Conservation (phyloP, 2,888 invertebrate genomes). For the Phragmatobia fuliginosa region DNA sequence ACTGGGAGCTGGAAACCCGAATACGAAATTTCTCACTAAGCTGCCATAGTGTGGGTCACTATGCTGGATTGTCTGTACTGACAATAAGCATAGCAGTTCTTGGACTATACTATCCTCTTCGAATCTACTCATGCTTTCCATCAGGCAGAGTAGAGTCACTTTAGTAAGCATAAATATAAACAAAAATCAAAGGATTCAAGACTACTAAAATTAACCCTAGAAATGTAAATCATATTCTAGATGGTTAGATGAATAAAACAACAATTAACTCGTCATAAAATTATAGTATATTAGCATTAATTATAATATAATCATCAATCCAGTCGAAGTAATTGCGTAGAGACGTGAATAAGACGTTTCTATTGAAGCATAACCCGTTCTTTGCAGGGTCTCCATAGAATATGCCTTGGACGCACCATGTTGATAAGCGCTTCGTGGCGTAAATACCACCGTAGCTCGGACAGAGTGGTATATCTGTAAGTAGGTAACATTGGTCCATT, state of each 20-base stretch:
- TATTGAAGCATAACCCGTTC: conserved; percentile 65
- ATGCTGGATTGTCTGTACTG: too few species aligned
- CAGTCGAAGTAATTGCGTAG: conserved; percentile 55
- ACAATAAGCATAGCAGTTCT: too few species aligned
- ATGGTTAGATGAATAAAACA: background rate
- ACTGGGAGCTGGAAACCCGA: too few species aligned
- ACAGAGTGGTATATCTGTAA: conserved; percentile 71
- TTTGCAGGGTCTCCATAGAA: conserved; percentile 62
- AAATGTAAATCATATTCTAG: background rate
- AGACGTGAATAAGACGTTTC: conserved; percentile 65
- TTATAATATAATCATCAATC: conserved; percentile 46
- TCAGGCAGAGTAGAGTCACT: too few species aligned
- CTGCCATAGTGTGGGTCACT: too few species aligned
- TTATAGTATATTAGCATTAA: conserved; percentile 32
- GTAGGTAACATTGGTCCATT: background rate
- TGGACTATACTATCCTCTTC: too few species aligned
- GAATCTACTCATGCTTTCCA: too few species aligned
- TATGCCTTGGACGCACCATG: conserved; percentile 69
- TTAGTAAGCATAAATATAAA: too few species aligned
- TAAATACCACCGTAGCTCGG: conserved; percentile 77
- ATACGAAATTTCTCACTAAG: too few species aligned
- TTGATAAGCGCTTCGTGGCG: conserved; percentile 48
- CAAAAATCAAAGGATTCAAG: background rate
- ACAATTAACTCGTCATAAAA: background rate
- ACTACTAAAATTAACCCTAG: background rate